Base-by-base conservation (phyloP, 2,113 vertebrate genomes). In the Silurus glanis region DNA sequence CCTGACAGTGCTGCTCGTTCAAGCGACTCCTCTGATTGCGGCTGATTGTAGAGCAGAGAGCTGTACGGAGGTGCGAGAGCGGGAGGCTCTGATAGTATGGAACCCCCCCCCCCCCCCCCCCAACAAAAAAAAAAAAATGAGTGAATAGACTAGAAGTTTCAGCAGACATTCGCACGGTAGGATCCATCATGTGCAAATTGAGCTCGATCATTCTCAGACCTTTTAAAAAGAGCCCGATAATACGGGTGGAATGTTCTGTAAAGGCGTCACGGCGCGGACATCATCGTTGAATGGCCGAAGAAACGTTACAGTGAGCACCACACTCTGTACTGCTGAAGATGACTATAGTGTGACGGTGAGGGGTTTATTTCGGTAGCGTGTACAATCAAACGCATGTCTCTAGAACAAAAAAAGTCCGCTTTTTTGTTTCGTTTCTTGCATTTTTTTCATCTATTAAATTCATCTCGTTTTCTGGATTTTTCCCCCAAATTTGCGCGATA, bases 1-100 rank as follows among this genome's bases (percentile, higher is more conserved):
- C 59, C 62, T 51, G 81, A 64, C 62, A 75, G 37, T 45, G 56
- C 37, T 49, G 58, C 62, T 58, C 9, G 8, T 67, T 85, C 61
- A 79, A 83, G 85, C 53, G 28, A 62, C 58, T 25, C 10, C 49
- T 58, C 21, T 83, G 81, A 86, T 83, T 86, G 80, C 66, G 25
- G 9, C 59, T 85, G 64, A 86, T 80, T 80, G 51, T n/a, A n/a
- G 80, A 25, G 61, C 66, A 13, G 74, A 80, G 58, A 49, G 28
- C 3, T 28, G 49, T 25, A 51, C 45, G 9, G 75, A 37, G 53
- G 62, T 71, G 55, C 8, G 49, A 79, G 51, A 28, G 83, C 23
- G 14, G n/a, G 78, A 74, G 64, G 37, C 47, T 28, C 19, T 72
- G 66, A 21, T 23, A 51, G 61, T 51, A 69, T 37, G 55, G 53